These are phyloP conservation scores for Malurus alboscapulatus DNA, from an alignment of 2,113 vertebrate genomes.

Conservation along the genomic window DNA sequence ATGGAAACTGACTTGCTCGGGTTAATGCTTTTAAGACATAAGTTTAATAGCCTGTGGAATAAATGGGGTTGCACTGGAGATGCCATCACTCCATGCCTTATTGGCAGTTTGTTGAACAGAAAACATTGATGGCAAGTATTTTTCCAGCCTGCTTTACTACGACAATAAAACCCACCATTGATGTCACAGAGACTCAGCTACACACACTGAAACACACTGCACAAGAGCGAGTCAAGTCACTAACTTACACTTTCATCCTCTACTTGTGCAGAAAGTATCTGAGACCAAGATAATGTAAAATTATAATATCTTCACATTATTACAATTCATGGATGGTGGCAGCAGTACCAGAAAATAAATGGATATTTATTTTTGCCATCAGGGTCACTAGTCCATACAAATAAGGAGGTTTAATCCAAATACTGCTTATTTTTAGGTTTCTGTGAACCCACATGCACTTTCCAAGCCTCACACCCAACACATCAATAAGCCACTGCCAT, in stretches of 20 bases:
- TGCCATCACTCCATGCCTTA: neutral
- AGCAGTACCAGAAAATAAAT: neutral
- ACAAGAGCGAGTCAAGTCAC: neutral
- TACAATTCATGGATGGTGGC: neutral
- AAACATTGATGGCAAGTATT: neutral
- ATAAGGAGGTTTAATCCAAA: constrained; percentile 50
- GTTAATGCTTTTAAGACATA: neutral
- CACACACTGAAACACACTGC: neutral
- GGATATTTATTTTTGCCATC: neutral
- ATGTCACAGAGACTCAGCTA: neutral
- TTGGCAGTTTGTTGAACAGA: neutral
- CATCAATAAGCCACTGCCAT: neutral
- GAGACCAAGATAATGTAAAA: neutral
- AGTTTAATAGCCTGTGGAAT: neutral
- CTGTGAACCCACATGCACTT: constrained; percentile 37
- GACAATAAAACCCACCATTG: neutral
- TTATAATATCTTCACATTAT: neutral
- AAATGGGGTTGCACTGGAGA: neutral
- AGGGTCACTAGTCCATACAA: neutral
- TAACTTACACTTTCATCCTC: neutral
- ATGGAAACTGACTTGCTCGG: neutral
- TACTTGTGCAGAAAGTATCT: neutral
- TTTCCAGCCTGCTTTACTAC: neutral
- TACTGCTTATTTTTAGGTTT: constrained; percentile 54
- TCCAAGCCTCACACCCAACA: neutral